A percentile compares a stretch with the other conserved stretches of the same genome.
Conservation (phyloP, 2,113 vertebrate species). For the Procapra przewalskii region DNA sequence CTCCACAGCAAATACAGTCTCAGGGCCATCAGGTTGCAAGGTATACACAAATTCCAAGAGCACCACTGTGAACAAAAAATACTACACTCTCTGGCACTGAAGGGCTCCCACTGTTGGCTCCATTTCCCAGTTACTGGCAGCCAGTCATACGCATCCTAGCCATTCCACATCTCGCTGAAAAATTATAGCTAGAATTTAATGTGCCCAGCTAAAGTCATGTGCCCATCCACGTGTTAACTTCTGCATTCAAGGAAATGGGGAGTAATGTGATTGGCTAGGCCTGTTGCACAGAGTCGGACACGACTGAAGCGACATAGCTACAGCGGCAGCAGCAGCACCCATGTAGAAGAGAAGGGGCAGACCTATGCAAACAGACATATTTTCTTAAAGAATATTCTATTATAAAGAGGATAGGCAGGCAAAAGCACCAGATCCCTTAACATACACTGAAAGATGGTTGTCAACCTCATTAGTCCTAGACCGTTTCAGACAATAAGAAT, state of each 20-base stretch:
- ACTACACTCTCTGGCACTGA: neutral
- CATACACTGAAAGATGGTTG: neutral
- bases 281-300: neutral
- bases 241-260: neutral
- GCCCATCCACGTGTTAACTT: neutral
- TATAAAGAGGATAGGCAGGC: neutral
- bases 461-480: neutral
- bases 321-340: too few relatives aligned
- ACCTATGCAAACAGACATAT: neutral
- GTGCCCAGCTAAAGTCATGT: neutral
- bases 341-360: neutral
- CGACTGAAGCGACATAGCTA: too few relatives aligned
- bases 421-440: neutral
- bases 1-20: neutral
- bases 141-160: neutral
- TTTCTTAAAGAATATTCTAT: neutral
- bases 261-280: neutral
- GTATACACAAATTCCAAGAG: neutral
- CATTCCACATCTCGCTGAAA: neutral
- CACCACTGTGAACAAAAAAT: neutral
- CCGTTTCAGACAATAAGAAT: neutral
- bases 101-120: neutral
- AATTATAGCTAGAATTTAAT: neutral
- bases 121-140: neutral
- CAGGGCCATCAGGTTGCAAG: neutral